Evolutionary conservation across 2,888 invertebrate genomes (phyloP).

Genomic region (Heliconius cydno): DNA sequence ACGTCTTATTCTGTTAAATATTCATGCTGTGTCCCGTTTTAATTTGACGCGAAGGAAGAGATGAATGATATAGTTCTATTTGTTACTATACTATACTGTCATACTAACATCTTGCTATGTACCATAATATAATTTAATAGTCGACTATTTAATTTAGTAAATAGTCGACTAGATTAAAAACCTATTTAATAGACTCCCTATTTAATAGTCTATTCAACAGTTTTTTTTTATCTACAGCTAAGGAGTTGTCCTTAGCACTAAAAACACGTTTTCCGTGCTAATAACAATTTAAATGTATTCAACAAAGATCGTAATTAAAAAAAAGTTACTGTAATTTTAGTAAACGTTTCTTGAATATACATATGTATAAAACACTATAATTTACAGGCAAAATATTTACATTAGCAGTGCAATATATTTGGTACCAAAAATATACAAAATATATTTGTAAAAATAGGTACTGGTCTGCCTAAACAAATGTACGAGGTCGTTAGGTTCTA

Average conservation of each 20-base stretch:
- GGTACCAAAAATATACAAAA: constrained; percentile 18
- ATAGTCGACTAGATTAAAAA: too few relatives aligned
- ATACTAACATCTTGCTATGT: too few relatives aligned
- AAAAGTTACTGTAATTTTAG: constrained; percentile 14
- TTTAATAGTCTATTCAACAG: too few relatives aligned
- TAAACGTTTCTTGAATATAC: constrained; percentile 9
- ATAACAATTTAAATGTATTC: not conserved
- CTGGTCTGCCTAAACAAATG: not conserved
- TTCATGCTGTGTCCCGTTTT: not conserved
- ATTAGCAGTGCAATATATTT: constrained; percentile 26
- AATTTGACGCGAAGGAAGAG: too few relatives aligned
- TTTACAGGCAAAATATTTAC: constrained; percentile 29
- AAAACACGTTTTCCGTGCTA: not conserved
- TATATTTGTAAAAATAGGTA: constrained; percentile 21
- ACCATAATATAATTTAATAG: too few relatives aligned
- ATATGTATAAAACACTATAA: not conserved
- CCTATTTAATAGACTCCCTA: too few relatives aligned
- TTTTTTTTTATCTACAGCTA: too few relatives aligned
- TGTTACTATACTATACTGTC: too few relatives aligned
- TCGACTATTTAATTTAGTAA: too few relatives aligned
- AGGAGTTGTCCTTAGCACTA: too few relatives aligned
- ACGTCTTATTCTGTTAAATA: not conserved
- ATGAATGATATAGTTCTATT: too few relatives aligned
- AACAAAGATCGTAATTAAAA: constrained; percentile 10
- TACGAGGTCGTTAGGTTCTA: not conserved